Conservation (phyloP, 2,113 vertebrate species). For the Pipra filicauda region DNA sequence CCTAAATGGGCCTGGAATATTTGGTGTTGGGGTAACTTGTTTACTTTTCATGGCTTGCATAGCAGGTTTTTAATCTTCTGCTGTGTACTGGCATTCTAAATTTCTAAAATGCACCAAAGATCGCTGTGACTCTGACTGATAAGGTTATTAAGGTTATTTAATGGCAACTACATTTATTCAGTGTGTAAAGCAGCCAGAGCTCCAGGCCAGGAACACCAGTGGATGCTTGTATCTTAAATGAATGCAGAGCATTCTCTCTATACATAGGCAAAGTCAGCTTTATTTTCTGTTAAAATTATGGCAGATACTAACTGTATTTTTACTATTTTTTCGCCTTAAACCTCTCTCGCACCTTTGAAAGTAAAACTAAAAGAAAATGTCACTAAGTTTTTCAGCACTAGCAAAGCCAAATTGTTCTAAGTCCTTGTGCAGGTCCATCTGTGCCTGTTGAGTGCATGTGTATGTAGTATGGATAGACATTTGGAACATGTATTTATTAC, state of each 20-base stretch:
- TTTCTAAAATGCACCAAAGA: not conserved
- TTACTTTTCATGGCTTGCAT: not conserved
- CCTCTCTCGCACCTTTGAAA: not conserved
- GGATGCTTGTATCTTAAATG: not conserved
- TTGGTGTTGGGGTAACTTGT: not conserved
- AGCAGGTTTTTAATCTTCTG: not conserved
- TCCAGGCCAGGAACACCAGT: not conserved
- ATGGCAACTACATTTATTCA: not conserved
- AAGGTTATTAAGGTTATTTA: not conserved
- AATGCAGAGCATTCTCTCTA: not conserved
- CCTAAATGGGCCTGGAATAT: not conserved
- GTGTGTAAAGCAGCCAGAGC: not conserved
- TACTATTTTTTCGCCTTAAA: not conserved
- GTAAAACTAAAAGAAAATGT: not conserved
- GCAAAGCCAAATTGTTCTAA: not conserved
- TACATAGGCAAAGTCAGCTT: not conserved
- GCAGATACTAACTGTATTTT: not conserved
- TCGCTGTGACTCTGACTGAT: not conserved
- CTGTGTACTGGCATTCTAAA: not conserved
- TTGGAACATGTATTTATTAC: not conserved
- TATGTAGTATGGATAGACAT: not conserved
- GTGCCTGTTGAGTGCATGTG: not conserved
- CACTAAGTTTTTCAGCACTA: not conserved
- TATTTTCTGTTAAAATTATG: not conserved
- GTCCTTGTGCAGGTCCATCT: not conserved